Conservation (phyloP, 2,113 vertebrate genomes). For the Phyllopteryx taeniolatus region DNA sequence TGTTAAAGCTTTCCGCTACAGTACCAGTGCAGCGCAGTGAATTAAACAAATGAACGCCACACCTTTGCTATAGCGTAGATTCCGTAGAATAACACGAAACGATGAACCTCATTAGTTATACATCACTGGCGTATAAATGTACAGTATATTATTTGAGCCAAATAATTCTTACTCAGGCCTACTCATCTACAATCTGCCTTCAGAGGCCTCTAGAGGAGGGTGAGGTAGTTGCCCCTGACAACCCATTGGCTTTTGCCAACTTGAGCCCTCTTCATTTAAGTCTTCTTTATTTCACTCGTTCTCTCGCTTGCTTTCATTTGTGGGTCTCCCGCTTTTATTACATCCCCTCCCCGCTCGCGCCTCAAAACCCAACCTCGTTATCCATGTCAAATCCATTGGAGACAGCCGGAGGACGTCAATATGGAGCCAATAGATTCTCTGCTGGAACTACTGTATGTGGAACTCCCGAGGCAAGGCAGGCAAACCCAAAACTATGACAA, state of each 20-base stretch:
- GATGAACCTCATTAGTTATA: slow-evolving; percentile 51
- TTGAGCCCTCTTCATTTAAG: slow-evolving; percentile 55
- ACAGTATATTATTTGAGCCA: slow-evolving; percentile 49
- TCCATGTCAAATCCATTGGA: slow-evolving; percentile 73
- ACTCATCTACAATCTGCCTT: slow-evolving; percentile 16
- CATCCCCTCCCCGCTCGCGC: slow-evolving; percentile 50
- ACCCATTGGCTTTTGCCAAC: slow-evolving; percentile 51
- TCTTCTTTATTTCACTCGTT: slow-evolving; percentile 27
- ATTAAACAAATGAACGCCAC: slow-evolving; percentile 67
- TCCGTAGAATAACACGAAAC: slow-evolving; percentile 59
- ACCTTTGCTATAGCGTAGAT: slow-evolving; percentile 55
- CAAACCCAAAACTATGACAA: slow-evolving; percentile 27
- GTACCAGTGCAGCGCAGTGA: slow-evolving; percentile 47
- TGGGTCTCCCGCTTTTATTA: slow-evolving; percentile 56
- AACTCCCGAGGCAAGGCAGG: slow-evolving; percentile 31
- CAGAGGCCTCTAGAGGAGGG: slow-evolving; percentile 25
- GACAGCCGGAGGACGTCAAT: slow-evolving; percentile 65
- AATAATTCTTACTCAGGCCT: slow-evolving; percentile 40
- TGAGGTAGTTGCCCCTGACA: slow-evolving; percentile 59
- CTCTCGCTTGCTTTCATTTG: slow-evolving; percentile 46
- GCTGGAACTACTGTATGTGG: slow-evolving; percentile 18
- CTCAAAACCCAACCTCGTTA: slow-evolving; percentile 64
- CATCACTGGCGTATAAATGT: slow-evolving; percentile 47
- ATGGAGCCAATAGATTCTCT: slow-evolving; percentile 61
- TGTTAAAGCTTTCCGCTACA: slow-evolving; percentile 52